Conservation (phyloP, 2,113 vertebrate genomes). For the Mobula hypostoma region DNA sequence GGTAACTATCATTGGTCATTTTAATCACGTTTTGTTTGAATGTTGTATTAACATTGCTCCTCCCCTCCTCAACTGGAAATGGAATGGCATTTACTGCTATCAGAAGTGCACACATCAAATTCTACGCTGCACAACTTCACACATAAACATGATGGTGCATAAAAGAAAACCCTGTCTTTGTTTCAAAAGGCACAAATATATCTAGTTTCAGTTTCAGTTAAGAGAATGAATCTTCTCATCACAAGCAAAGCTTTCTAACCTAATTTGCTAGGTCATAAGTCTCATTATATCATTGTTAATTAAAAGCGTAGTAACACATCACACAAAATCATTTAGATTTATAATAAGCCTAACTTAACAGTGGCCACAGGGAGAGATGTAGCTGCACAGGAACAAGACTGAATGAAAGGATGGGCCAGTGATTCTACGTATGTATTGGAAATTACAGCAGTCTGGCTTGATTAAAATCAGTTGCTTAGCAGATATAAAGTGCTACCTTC, state of each 20-base stretch:
- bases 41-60: background rate
- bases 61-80: background rate
- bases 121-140: background rate
- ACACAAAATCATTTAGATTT: background rate
- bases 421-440: background rate
- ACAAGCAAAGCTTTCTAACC: background rate
- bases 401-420: background rate
- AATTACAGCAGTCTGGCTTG: background rate
- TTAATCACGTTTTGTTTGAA: background rate
- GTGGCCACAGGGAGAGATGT: background rate
- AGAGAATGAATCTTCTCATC: too few relatives aligned
- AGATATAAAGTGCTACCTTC: background rate
- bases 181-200: background rate
- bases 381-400: background rate
- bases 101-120: background rate
- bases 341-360: slow-evolving; percentile 1
- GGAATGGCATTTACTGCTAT: too few relatives aligned
- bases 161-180: background rate
- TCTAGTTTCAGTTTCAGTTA: background rate
- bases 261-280: background rate
- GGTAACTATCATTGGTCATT: background rate
- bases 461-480: background rate
- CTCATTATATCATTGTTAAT: background rate
- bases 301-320: background rate
- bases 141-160: background rate